Conservation (phyloP, 2,888 invertebrate genomes). For the Mimas tiliae region DNA sequence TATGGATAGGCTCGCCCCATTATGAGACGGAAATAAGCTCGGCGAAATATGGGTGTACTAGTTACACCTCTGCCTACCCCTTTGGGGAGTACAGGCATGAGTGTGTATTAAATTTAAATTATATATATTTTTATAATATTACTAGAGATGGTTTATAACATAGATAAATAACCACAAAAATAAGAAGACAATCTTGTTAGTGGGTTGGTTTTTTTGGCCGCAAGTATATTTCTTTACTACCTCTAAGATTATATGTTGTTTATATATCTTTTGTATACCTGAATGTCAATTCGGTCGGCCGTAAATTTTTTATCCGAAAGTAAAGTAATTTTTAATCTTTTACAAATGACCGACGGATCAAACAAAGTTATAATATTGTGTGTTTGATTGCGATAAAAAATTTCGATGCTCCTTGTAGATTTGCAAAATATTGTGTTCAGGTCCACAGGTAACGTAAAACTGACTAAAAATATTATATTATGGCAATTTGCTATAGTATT, state of each 20-base stretch:
- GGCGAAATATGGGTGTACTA: too few species aligned
- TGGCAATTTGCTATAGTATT: too few species aligned
- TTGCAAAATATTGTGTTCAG: background rate
- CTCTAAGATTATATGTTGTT: constrained; percentile 1
- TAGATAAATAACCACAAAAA: background rate
- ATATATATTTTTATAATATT: too few species aligned
- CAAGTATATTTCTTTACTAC: background rate
- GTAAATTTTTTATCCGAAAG: background rate
- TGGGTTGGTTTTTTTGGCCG: background rate
- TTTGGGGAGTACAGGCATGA: too few species aligned
- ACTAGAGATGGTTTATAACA: too few species aligned
- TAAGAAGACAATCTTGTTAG: background rate
- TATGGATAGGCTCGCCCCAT: too few species aligned
- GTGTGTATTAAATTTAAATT: too few species aligned
- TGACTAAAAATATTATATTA: too few species aligned
- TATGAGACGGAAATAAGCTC: too few species aligned
- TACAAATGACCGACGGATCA: background rate
- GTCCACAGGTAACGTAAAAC: background rate
- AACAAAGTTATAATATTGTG: background rate
- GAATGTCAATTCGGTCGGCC: background rate
- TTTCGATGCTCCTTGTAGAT: background rate
- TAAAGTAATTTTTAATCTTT: background rate
- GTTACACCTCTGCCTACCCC: too few species aligned
- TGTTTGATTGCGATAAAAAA: background rate
- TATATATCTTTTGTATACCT: constrained; percentile 1